A percentile compares a stretch with the other conserved stretches of the same genome.
phyloP scores from a whole-genome alignment of 2,113 vertebrate genomes.

The Talpa occidentalis region DNA sequence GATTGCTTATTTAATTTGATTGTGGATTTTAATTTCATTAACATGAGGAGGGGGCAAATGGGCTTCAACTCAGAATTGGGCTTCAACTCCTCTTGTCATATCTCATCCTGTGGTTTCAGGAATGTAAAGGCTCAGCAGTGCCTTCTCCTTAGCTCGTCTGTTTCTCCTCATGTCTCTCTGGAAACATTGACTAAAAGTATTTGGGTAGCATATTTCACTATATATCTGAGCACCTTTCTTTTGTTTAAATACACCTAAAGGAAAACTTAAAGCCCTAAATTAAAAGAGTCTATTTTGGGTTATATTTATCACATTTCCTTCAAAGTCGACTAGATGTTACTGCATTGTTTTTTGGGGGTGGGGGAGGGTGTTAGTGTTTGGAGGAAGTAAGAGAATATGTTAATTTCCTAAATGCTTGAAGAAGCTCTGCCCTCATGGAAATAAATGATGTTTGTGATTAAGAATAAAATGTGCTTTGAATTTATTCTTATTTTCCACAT shows the following conservation, averaged over 20 bases:
- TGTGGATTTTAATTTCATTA: slow-evolving; percentile 56
- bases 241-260: neutral
- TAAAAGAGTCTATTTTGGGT: neutral
- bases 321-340: neutral
- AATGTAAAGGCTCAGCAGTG: neutral
- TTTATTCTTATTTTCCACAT: neutral
- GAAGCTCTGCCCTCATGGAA: neutral
- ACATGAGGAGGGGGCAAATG: neutral
- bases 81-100: neutral
- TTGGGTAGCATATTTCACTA: too few relatives aligned
- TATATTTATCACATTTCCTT: neutral
- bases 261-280: neutral
- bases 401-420: neutral
- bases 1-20: slow-evolving; percentile 25
- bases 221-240: neutral
- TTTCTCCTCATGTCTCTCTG: neutral
- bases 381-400: neutral
- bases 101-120: neutral
- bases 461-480: neutral
- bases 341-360: neutral
- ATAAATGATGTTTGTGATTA: neutral
- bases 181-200: too few relatives aligned
- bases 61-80: neutral
- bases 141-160: neutral
- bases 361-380: neutral